Conservation (phyloP, 2,113 vertebrate species). For the Centropus bengalensis region DNA sequence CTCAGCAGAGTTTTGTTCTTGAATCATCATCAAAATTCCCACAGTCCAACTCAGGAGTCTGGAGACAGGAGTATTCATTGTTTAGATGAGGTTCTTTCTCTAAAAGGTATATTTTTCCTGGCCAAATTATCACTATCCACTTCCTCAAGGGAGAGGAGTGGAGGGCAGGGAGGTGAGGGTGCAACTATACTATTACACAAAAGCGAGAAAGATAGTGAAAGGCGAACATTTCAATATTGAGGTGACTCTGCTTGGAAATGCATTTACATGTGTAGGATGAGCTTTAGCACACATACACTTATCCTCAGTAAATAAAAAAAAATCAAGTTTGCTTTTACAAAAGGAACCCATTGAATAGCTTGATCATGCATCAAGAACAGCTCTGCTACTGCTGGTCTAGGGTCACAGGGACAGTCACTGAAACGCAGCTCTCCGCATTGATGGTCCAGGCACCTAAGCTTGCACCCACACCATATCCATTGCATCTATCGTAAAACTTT, state of each 20-base stretch:
- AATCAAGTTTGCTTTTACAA: neutral
- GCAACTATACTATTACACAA: neutral
- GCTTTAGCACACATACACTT: neutral
- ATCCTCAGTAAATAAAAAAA: neutral
- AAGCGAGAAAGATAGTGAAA: neutral
- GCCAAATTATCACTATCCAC: neutral
- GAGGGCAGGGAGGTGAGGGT: too few species aligned
- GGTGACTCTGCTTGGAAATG: neutral
- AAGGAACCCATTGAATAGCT: fast-evolving
- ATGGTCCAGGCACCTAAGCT: fast-evolving
- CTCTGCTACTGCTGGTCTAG: neutral
- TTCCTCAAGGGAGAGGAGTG: neutral
- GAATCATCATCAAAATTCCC: neutral
- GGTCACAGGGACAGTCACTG: neutral
- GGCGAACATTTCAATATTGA: neutral
- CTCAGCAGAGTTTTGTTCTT: neutral
- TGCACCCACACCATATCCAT: fast-evolving
- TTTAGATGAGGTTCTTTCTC: neutral
- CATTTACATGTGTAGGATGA: neutral
- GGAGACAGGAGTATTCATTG: neutral
- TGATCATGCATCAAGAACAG: neutral
- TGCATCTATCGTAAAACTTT: neutral
- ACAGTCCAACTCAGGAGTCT: neutral
- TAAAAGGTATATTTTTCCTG: neutral
- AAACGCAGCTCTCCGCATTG: neutral